Conservation (phyloP, 2,797 vertebrate genomes). For the Fratercula arctica region DNA sequence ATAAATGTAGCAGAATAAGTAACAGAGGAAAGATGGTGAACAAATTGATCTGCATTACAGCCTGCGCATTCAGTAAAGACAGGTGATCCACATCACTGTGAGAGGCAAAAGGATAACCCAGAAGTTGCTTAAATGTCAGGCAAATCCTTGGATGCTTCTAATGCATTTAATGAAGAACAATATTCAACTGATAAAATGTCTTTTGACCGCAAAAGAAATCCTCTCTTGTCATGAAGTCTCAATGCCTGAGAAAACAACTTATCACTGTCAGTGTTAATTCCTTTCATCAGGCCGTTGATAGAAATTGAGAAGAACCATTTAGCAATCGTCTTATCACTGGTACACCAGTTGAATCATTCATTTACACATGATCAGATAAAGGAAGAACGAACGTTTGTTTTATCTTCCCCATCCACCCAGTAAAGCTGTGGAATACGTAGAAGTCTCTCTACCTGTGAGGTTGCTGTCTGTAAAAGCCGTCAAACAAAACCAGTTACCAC, state of each 20-base stretch:
- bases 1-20: slow-evolving; percentile 29
- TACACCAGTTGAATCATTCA: slow-evolving; percentile 32
- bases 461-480: slow-evolving; percentile 55
- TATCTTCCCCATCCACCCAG: slow-evolving; percentile 53
- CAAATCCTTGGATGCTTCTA: neutral
- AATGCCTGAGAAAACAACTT: slow-evolving; percentile 57
- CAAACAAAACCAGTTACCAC: slow-evolving; percentile 13
- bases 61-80: neutral
- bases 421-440: slow-evolving; percentile 36
- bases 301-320: slow-evolving; percentile 69
- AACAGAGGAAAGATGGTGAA: neutral
- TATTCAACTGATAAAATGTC: neutral
- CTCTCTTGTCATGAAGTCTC: slow-evolving; percentile 23
- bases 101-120: neutral
- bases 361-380: slow-evolving; percentile 73
- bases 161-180: slow-evolving; percentile 24
- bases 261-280: slow-evolving; percentile 68
- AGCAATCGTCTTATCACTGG: slow-evolving; percentile 64
- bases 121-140: slow-evolving; percentile 12
- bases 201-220: slow-evolving; percentile 23
- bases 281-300: slow-evolving; percentile 62
- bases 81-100: neutral
- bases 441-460: slow-evolving; percentile 58
- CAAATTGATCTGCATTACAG: neutral
- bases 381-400: slow-evolving; percentile 59